phyloP scores from a whole-genome alignment of 2,888 invertebrate species.

The Tipula vernalis region DNA sequence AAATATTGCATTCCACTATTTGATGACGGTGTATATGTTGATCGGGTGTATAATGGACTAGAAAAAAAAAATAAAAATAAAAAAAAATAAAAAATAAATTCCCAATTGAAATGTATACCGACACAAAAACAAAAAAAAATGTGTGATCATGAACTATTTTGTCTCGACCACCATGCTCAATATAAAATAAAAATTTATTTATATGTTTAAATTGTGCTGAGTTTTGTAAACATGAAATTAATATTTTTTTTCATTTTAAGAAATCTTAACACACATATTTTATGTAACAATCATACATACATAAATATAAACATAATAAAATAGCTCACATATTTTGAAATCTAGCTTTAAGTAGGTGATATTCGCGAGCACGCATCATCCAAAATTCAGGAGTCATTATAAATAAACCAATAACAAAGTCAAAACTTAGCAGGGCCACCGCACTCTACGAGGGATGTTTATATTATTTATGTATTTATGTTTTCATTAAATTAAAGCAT shows the following conservation, averaged over 20 bases:
- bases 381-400: background rate
- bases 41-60: conserved; percentile 32
- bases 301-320: background rate
- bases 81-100: background rate
- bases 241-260: background rate
- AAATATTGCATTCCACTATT: conserved; percentile 30
- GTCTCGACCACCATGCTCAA: conserved; percentile 5
- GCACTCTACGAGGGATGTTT: background rate
- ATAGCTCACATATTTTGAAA: background rate
- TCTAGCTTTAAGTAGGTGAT: background rate
- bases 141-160: conserved; percentile 5
- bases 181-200: background rate
- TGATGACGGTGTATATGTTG: conserved; percentile 27
- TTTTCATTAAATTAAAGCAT: background rate
- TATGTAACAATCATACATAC: background rate
- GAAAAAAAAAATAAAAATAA: background rate
- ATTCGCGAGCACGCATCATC: background rate
- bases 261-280: background rate
- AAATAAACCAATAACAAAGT: background rate
- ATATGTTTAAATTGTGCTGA: background rate
- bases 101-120: background rate
- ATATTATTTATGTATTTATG: background rate
- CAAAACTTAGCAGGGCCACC: background rate
- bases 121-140: background rate
- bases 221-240: conserved; percentile 9